Percentiles rank a stretch among this genome's conserved stretches.
Evolutionary conservation across 37 sponge, comb jelly and placozoan genomes (phyloP).

Genomic region (Ianthella basta): DNA sequence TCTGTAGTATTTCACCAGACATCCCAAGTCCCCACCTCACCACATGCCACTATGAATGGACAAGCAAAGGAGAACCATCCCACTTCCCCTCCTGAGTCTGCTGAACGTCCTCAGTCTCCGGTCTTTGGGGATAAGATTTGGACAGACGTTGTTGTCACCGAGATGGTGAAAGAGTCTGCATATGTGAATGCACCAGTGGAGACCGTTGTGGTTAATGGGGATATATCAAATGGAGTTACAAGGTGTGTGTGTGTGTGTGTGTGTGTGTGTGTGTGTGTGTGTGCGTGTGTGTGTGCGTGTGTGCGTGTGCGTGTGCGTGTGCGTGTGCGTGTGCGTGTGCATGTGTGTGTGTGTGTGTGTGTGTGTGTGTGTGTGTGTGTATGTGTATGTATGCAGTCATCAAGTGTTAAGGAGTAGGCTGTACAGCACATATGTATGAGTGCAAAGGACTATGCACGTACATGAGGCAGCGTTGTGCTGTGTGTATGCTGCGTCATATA

Average conservation of each 20-base stretch:
- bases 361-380: slow-evolving; percentile 5
- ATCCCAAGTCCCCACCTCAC: no score
- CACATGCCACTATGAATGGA: no score
- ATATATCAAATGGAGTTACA: neutral
- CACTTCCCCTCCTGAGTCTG: no score
- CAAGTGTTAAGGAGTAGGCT: neutral
- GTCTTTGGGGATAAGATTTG: no score
- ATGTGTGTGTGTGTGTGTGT: slow-evolving; percentile 8
- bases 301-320: slow-evolving; percentile 34
- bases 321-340: slow-evolving; percentile 24
- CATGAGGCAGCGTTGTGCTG: no score
- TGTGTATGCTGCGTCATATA: no score
- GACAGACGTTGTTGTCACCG: neutral
- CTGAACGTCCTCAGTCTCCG: no score
- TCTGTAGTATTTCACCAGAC: no score
- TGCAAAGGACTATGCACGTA: no score
- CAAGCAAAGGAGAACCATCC: no score
- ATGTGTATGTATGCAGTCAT: neutral
- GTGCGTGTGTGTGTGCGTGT: slow-evolving; percentile 42
- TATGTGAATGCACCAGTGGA: neutral
- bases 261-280: slow-evolving; percentile 49
- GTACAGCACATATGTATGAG: no score
- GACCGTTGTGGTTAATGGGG: neutral
- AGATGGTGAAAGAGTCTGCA: neutral
- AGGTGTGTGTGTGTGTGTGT: slow-evolving; percentile 12